Base-by-base conservation (phyloP, 2,888 invertebrate species). In the Gortyna flavago region DNA sequence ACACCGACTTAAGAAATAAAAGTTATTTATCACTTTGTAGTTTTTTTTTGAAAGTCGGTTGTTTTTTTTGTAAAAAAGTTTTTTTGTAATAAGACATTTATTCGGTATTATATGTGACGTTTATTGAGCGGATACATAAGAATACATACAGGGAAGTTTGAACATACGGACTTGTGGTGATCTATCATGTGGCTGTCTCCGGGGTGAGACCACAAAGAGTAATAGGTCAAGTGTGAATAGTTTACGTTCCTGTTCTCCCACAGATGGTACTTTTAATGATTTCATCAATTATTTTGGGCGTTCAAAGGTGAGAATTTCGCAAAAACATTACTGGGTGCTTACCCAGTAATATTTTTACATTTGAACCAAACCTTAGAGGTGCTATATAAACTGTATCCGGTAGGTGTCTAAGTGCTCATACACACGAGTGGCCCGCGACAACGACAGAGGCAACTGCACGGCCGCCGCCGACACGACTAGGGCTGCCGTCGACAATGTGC, bases 191-290 rank as follows among this genome's bases (percentile, higher is more conserved):
- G 67, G 25, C 70, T 76, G 75, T 72, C 79, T 78, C 69, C 51
- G 54, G 62, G 72, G 81, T 72, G 62, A 71, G 62, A 79, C 64
- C 59, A 75, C 80, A 74, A 84, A 79, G 83, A 87, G 68, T 79
- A 77, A 75, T 76, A 81, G 84, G 84, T 85, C 88, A 76, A 85
- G 77, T 80, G 84, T 81, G 81, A 87, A 79, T 84, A 84, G 78
- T 77, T 75, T 16, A 66, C 67, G 71, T 80, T 64, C 32, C 72
- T 64, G 32, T 48, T 72, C 57, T 51, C 51, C 44, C 67, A 54
- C 13, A 73, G 66, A n/a, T 71, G 48, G 35, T 13, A 48, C 29
- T 75, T 66, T 76, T 77, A 81, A 85, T 57, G n/a, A 68, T 51
- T 74, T 70, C 2, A 62, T 51, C 18, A 61, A 57, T 71, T 72